Base-by-base conservation (phyloP, 2,888 invertebrate species). In the Drosophila engyochracea region DNA sequence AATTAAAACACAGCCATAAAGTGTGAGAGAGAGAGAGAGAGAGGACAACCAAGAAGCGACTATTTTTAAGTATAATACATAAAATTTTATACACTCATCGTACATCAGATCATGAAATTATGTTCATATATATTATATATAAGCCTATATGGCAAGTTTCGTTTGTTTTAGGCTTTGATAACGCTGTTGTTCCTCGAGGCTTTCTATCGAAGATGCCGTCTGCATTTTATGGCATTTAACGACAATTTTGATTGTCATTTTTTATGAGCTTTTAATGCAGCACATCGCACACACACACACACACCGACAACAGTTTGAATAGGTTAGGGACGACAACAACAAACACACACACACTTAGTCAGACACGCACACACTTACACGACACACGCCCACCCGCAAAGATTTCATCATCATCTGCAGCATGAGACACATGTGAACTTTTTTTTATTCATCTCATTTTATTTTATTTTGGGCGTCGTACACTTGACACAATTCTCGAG, bases 401-500 rank as follows among this genome's bases (percentile, higher is more conserved):
- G 79, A 79, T 81, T 81, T 81, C 77, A 81, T 81, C 77, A 79
- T 67, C 49, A 25, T 47, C 25, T 47, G 25, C 33, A 35, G 53
- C 66, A 39, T 28, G 47, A 65, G 33, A 51, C 54, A 67, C 62
- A 70, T 76, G 70, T 70, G 55, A 76, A 76, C 59, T 67, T 68
- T 22, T 65, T 37, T 60, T 44, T 66, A n/a, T 54, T 60, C 22
- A 2, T 72, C 28, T 66, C 19, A 41, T 61, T 60, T 65, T 37
- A 44, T 51, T 55, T 67, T 64, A 64, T 78, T 80, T 78, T 68
- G 81, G 81, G 81, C 81, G 69, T 80, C 76, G 79, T 84, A 88
- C 88, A 88, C 88, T 89, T 89, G 88, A 89, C 88, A 89, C 88
- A 88, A 89, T 88, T 88, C 81, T 84, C 71, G 60, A 69, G 64